These are phyloP conservation scores for Sminthurinus signatus DNA, from an alignment of 1,140 invertebrate genomes.

Conservation along the genomic window DNA sequence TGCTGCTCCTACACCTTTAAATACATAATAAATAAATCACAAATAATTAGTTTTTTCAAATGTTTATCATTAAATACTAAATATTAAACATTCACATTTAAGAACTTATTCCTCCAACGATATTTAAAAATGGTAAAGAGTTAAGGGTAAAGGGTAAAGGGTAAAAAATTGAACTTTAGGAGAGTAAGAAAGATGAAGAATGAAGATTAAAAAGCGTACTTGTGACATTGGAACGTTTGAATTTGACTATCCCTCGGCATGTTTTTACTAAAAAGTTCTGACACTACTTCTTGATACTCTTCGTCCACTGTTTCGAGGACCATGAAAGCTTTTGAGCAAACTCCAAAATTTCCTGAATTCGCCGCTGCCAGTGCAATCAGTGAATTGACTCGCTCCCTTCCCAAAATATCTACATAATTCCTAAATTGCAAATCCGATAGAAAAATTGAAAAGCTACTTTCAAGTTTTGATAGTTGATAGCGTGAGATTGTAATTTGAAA, in stretches of 20 bases:
- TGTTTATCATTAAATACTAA: too few species aligned
- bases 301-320: slow-evolving; percentile 70
- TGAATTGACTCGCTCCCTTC: slow-evolving; percentile 66
- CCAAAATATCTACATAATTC: slow-evolving; percentile 76
- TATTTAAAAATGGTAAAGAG: too few species aligned
- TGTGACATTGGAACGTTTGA: slow-evolving; percentile 16
- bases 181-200: background rate
- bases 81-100: too few species aligned
- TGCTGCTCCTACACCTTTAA: slow-evolving; percentile 56
- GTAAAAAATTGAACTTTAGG: too few species aligned
- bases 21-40: too few species aligned
- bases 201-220: background rate
- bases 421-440: too few species aligned
- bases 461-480: background rate
- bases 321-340: slow-evolving; percentile 91
- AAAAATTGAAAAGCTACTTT: too few species aligned
- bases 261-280: slow-evolving; percentile 79
- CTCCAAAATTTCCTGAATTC: slow-evolving; percentile 66
- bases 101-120: too few species aligned
- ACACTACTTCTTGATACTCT: slow-evolving; percentile 69
- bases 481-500: background rate
- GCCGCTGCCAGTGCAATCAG: slow-evolving; percentile 66
- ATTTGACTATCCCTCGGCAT: slow-evolving; percentile 49
- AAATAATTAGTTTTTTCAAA: too few species aligned
- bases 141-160: too few species aligned